phyloP scores from a whole-genome alignment of 2,113 vertebrate species.

The Dolichotis patagonum region DNA sequence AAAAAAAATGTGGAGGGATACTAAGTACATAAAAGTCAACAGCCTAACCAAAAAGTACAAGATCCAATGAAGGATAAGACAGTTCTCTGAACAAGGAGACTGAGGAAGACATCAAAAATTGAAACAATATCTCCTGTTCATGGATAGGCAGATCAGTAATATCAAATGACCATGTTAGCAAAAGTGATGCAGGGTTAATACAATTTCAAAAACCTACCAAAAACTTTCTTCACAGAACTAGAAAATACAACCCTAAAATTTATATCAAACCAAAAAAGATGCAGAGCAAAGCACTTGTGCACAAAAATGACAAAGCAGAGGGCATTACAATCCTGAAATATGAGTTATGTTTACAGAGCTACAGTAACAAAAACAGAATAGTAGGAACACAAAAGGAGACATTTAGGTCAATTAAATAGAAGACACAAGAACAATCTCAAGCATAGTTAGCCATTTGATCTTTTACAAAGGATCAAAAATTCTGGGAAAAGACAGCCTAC shows the following conservation, averaged over 20 bases:
- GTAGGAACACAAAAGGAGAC: background rate
- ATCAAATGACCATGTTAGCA: background rate
- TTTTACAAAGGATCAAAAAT: background rate
- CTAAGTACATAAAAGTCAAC: background rate
- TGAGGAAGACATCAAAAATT: background rate
- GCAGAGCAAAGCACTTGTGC: background rate
- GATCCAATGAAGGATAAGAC: background rate
- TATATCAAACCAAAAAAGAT: background rate
- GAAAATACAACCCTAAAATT: background rate
- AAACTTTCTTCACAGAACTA: background rate
- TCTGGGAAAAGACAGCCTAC: background rate
- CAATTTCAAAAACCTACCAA: background rate
- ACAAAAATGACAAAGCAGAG: background rate
- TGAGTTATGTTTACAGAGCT: background rate
- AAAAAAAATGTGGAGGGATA: background rate
- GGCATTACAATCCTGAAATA: background rate
- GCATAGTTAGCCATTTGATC: background rate
- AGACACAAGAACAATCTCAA: background rate
- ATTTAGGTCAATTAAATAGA: background rate
- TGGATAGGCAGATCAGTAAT: background rate
- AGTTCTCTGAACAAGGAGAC: background rate
- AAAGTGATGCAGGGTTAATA: background rate
- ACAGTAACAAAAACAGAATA: background rate
- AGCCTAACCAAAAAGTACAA: background rate
- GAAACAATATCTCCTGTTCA: background rate